phyloP scores from a whole-genome alignment of 2,888 invertebrate genomes.

The Trimorus sp. region DNA sequence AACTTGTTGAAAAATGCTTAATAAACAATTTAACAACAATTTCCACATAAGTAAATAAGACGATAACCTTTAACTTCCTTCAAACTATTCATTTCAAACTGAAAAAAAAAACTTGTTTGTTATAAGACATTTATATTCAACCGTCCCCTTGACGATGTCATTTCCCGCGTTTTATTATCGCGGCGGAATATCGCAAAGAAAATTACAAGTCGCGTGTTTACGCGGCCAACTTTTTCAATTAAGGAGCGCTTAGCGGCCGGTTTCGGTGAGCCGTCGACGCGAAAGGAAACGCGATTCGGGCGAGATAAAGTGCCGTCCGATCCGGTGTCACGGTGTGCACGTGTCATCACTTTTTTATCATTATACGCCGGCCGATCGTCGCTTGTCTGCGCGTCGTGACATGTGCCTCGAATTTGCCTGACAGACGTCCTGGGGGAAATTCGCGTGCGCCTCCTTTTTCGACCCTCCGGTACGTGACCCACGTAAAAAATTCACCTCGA shows the following conservation, averaged over 20 bases:
- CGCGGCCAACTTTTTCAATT: constrained; percentile 27
- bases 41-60: too few species aligned
- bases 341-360: constrained; percentile 50
- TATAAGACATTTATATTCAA: too few species aligned
- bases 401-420: constrained; percentile 33
- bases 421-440: constrained; percentile 53
- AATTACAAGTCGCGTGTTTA: constrained; percentile 26
- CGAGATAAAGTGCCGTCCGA: constrained; percentile 10
- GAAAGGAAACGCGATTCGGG: too few species aligned
- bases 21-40: too few species aligned
- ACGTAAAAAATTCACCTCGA: constrained; percentile 28
- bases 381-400: constrained; percentile 34
- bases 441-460: constrained; percentile 32
- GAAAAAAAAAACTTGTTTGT: too few species aligned
- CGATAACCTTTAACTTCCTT: too few species aligned
- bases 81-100: too few species aligned
- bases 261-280: too few species aligned
- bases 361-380: constrained; percentile 35
- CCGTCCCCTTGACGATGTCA: neutral
- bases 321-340: constrained; percentile 11
- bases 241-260: constrained; percentile 1
- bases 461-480: constrained; percentile 39
- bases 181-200: constrained; percentile 11
- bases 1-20: too few species aligned
- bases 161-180: constrained; percentile 19